phyloP scores from a whole-genome alignment of 1,140 invertebrate species.

The Cheumatopsyche charites region DNA sequence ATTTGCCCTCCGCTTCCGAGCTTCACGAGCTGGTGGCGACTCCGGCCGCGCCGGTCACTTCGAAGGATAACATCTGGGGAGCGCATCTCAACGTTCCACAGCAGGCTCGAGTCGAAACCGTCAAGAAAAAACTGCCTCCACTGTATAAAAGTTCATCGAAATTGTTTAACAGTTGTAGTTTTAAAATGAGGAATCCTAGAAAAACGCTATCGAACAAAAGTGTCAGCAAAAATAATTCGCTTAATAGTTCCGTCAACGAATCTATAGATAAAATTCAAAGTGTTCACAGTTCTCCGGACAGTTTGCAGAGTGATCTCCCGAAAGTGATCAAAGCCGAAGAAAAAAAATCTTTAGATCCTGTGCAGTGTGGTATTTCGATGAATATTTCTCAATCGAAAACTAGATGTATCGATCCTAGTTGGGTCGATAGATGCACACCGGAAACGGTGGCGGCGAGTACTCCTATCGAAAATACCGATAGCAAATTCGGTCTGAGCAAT shows the following conservation, averaged over 20 bases:
- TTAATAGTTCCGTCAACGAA: constrained; percentile 5
- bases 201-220: constrained; percentile 64
- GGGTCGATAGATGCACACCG: constrained; percentile 60
- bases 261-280: neutral
- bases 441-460: constrained; percentile 39
- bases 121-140: no score
- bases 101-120: no score
- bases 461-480: constrained; percentile 24
- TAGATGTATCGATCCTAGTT: constrained; percentile 61
- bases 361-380: constrained; percentile 14
- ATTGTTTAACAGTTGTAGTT: constrained; percentile 70
- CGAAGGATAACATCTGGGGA: constrained; percentile 60
- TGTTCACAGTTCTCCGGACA: neutral
- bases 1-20: constrained; percentile 3
- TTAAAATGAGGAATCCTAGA: constrained; percentile 76
- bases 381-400: constrained; percentile 43
- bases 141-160: constrained; percentile 71
- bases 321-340: neutral
- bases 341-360: constrained; percentile 5
- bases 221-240: neutral
- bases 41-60: neutral
- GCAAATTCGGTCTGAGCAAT: constrained; percentile 56
- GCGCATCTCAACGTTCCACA: constrained; percentile 57
- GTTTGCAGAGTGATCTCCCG: neutral
- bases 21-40: constrained; percentile 9